Evolutionary conservation across 2,888 invertebrate species (phyloP).

Genomic region (Drosophila hawaiiensis): DNA sequence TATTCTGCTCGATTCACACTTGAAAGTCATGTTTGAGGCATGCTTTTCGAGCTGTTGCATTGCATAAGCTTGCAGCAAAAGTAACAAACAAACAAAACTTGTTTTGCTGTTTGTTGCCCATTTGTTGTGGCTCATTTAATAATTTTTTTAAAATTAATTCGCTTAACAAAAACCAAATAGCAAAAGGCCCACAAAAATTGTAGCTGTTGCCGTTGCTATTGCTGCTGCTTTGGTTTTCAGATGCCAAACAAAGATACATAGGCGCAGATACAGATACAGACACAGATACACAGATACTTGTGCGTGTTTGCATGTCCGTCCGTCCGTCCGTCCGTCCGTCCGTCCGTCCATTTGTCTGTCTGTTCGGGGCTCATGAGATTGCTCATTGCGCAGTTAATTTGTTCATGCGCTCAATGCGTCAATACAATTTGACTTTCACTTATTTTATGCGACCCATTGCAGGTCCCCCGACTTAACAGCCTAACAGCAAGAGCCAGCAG

Average conservation of each 20-base stretch:
- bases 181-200: constrained; percentile 49
- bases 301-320: constrained; percentile 42
- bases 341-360: constrained; percentile 14
- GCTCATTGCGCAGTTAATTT: constrained; percentile 82
- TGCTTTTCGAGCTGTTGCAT: constrained; percentile 26
- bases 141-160: constrained; percentile 64
- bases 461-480: constrained; percentile 17
- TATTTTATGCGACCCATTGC: constrained; percentile 74
- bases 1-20: constrained; percentile 34
- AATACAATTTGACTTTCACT: constrained; percentile 81
- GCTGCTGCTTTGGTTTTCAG: constrained; percentile 48
- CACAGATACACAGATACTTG: constrained; percentile 32
- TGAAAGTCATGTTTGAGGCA: constrained; percentile 16
- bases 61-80: constrained; percentile 50
- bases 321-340: constrained; percentile 14
- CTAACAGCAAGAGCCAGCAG: constrained; percentile 15
- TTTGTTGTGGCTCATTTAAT: constrained; percentile 64
- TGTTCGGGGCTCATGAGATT: constrained; percentile 46
- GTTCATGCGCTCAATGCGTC: constrained; percentile 80
- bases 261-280: constrained; percentile 37
- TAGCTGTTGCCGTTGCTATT: constrained; percentile 35
- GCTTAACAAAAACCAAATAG: constrained; percentile 54
- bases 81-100: constrained; percentile 52
- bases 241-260: constrained; percentile 59
- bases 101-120: constrained; percentile 57